Base-by-base conservation (phyloP, 1,140 invertebrate genomes). In the Rhizoglyphus robini region DNA sequence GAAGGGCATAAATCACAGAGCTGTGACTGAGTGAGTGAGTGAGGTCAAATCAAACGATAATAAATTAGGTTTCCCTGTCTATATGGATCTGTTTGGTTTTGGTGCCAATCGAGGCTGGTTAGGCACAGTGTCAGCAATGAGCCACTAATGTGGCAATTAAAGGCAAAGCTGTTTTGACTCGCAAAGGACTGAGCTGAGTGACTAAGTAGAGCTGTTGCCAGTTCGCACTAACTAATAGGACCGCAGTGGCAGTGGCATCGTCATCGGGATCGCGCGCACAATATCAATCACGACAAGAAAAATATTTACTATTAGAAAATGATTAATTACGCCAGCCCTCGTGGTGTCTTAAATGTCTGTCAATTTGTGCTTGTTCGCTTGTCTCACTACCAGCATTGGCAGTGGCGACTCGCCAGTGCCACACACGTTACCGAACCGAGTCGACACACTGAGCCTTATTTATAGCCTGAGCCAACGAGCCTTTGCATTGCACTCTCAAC, bases 251-350 rank as follows among this genome's bases (percentile, higher is more conserved):
- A 46, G 15, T 46, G 23, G 41, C 41, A 46, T 46, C 41, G 15
- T 46, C 41, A 15, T 46, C 23, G 15, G 15, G 15, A 46, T 15
- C 51, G 8, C 23, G 51, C 51, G 23, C 15, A 32, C 51, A 54
- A 54, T 54, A 54, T 54, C 51, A 54, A 54, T 54, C 51, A 54
- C 51, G 8, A 32, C 23, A 54, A 54, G 51, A 5, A 54, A 54
- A 54, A 54, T 54, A 54, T 54, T 54, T 54, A 54, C 51, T 54
- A 54, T 54, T 54, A 54, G 51, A 54, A 54, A 54, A 54, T 54
- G 51, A 54, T 54, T 54, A 54, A 54, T 54, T 54, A 54, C 23
- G 8, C 23, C 8, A 8, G 23, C 20, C 23, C 8, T 5, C 23
- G 51, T 54, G 20, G 51, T 54, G 51, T 54, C 51, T 54, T 27